Percentiles rank a stretch among this genome's conserved stretches.
phyloP scores from a whole-genome alignment of 1,140 invertebrate species.

The Cotesia vestalis region DNA sequence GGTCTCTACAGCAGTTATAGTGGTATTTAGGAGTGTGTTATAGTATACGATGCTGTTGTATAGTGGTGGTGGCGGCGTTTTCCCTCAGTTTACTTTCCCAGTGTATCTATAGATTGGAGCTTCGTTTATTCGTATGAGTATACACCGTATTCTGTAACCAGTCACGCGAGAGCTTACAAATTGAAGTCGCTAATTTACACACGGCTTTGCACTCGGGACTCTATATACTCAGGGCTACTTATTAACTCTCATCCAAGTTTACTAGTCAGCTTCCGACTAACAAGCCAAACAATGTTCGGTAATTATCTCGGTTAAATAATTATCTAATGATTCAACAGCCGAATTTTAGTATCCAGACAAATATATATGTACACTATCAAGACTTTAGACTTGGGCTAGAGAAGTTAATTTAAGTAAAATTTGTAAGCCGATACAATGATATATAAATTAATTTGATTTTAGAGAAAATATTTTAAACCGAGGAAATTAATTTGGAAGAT shows the following conservation, averaged over 20 bases:
- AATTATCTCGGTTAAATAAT: slow-evolving; percentile 66
- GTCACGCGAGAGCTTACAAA: slow-evolving; percentile 61
- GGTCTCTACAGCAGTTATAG: neutral
- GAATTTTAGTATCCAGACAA: neutral
- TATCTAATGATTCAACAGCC: slow-evolving; percentile 39
- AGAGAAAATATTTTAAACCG: too few relatives aligned
- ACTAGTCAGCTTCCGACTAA: slow-evolving; percentile 59
- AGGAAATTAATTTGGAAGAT: too few relatives aligned
- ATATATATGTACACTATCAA: too few relatives aligned
- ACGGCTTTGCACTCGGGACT: slow-evolving; percentile 50
- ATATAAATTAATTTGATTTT: too few relatives aligned
- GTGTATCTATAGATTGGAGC: neutral
- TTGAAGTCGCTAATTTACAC: slow-evolving; percentile 65
- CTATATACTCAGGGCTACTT: slow-evolving; percentile 48
- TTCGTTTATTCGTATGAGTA: slow-evolving; percentile 6
- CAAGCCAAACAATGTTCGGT: slow-evolving; percentile 66
- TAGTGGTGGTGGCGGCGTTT: slow-evolving; percentile 5
- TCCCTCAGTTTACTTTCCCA: slow-evolving; percentile 8
- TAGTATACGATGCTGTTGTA: too few relatives aligned
- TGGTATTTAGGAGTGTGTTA: too few relatives aligned
- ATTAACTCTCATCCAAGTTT: slow-evolving; percentile 58
- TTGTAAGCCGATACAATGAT: too few relatives aligned
- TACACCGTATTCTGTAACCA: slow-evolving; percentile 40
- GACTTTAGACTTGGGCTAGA: too few relatives aligned
- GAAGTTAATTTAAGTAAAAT: too few relatives aligned